Conservation (phyloP, 2,888 invertebrate genomes). For the Biston stratarius region DNA sequence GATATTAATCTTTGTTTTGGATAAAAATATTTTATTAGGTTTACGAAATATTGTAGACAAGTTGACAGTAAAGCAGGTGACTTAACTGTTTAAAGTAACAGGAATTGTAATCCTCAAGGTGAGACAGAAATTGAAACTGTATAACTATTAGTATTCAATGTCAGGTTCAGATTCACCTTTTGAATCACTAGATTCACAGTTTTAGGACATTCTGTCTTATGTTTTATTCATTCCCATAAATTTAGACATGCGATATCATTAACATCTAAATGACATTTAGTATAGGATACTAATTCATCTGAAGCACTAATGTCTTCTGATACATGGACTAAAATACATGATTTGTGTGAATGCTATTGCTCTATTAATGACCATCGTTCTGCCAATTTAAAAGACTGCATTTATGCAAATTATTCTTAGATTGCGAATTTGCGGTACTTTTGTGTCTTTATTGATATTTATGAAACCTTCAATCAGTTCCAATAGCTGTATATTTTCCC, state of each 20-base stretch:
- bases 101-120: constrained; percentile 33
- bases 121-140: constrained; percentile 36
- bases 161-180: constrained; percentile 27
- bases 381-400: constrained; percentile 7
- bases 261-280: constrained; percentile 28
- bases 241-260: constrained; percentile 23
- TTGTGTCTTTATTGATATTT: neutral
- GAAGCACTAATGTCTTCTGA: neutral
- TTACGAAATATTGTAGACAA: neutral
- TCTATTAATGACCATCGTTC: constrained; percentile 1
- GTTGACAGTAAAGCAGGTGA: constrained; percentile 11
- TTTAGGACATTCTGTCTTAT: constrained; percentile 33
- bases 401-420: neutral
- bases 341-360: constrained; percentile 4
- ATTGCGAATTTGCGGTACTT: neutral
- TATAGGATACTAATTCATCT: constrained; percentile 12
- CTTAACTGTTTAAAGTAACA: constrained; percentile 29
- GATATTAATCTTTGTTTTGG: neutral
- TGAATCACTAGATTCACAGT: constrained; percentile 39
- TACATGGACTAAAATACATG: constrained; percentile 3
- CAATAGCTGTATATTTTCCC: constrained; percentile 26
- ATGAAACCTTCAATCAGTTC: constrained; percentile 6
- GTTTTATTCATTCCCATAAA: constrained; percentile 38
- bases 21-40: neutral
- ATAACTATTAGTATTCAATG: constrained; percentile 33